Conservation (phyloP, 2,797 vertebrate genomes). For the Limnodromus scolopaceus region DNA sequence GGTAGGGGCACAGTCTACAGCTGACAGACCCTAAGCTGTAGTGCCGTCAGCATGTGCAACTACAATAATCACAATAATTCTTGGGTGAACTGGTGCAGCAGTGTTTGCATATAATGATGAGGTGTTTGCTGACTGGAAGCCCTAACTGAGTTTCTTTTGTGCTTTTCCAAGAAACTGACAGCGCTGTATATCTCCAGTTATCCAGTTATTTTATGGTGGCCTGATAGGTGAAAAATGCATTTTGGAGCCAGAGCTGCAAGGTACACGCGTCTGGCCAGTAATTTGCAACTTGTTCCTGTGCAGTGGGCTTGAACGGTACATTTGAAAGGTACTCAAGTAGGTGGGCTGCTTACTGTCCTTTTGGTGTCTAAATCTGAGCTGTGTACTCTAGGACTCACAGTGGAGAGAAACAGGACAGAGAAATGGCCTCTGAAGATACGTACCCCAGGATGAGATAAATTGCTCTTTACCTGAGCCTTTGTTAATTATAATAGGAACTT, state of each 20-base stretch:
- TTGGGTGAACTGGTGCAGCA: not conserved
- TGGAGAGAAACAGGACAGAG: not conserved
- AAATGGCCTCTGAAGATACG: not conserved
- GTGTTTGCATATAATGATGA: not conserved
- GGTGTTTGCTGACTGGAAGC: conserved; percentile 6
- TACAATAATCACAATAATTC: not conserved
- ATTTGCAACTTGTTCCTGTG: not conserved
- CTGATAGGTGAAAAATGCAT: not conserved
- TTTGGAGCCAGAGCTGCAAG: not conserved
- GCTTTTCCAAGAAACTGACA: not conserved
- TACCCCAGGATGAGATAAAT: not conserved
- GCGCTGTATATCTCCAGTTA: not conserved
- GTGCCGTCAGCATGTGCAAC: not conserved
- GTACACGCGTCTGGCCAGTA: not conserved
- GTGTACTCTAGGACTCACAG: not conserved
- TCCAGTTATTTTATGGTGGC: not conserved
- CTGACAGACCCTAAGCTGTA: not conserved
- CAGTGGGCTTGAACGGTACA: not conserved
- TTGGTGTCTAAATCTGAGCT: not conserved
- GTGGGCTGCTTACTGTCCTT: not conserved
- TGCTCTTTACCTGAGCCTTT: not conserved
- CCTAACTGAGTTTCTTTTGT: not conserved
- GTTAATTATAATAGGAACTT: not conserved
- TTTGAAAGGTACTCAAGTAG: not conserved
- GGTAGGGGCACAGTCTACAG: not conserved